These are phyloP conservation scores for Germaria angustata DNA, from an alignment of 2,888 invertebrate species.

Conservation along the genomic window DNA sequence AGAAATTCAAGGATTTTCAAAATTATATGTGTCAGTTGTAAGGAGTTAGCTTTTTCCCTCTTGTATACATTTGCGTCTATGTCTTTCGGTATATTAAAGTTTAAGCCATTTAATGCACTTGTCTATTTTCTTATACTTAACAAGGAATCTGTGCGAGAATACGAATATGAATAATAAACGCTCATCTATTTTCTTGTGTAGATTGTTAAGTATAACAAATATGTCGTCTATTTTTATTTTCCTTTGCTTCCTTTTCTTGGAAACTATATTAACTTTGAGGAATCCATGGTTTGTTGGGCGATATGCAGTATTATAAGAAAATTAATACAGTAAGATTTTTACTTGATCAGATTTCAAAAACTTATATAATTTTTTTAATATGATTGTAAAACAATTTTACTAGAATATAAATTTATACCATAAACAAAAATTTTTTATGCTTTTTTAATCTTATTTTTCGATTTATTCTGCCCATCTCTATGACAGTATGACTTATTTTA, in stretches of 20 bases:
- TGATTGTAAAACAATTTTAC: no score
- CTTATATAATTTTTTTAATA: no score
- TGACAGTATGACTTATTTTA: neutral
- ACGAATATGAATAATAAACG: neutral
- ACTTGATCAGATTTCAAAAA: neutral
- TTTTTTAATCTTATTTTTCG: neutral
- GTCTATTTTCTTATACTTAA: neutral
- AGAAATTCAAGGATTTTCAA: constrained; percentile 17
- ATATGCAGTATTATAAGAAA: neutral
- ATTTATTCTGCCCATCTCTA: neutral
- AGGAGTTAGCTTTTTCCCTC: neutral
- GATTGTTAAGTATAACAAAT: neutral
- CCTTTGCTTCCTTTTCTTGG: neutral
- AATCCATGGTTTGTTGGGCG: neutral
- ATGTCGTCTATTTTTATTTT: neutral
- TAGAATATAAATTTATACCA: no score
- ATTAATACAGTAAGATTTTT: neutral
- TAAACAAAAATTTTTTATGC: neutral
- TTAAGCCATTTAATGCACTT: constrained; percentile 31
- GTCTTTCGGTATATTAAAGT: neutral
- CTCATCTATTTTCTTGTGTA: neutral
- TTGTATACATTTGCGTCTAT: neutral
- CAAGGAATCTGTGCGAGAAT: neutral
- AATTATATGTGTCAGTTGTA: constrained; percentile 35
- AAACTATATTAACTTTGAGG: neutral